These are phyloP conservation scores for Ostrea denselamellosa DNA, from an alignment of 1,140 invertebrate species.

Conservation along the genomic window DNA sequence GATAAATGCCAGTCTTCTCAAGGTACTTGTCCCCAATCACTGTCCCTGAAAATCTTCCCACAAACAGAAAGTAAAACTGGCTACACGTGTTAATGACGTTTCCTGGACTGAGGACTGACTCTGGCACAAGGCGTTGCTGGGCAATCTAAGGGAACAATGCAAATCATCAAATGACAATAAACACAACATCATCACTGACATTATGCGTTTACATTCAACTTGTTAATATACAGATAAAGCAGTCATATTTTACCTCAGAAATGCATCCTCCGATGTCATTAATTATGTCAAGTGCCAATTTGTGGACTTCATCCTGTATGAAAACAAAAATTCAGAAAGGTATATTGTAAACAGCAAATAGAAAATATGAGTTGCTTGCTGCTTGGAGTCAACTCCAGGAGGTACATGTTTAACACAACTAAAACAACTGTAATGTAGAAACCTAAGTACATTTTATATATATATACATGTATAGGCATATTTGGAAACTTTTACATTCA, in stretches of 20 bases:
- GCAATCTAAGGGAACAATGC: conserved; percentile 82
- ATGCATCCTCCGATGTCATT: conserved; percentile 89
- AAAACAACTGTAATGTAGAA: too few relatives aligned
- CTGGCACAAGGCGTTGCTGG: conserved; percentile 87
- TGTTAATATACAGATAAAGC: too few relatives aligned
- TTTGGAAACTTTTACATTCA: too few relatives aligned
- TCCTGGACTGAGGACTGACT: conserved; percentile 92
- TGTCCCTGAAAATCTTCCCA: conserved; percentile 91
- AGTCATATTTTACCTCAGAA: conserved; percentile 69
- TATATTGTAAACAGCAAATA: too few relatives aligned
- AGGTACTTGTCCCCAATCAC: conserved; percentile 85
- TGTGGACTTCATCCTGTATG: conserved; percentile 80
- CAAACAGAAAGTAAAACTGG: conserved; percentile 95
- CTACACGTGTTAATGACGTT: conserved; percentile 92
- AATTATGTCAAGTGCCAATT: conserved; percentile 88
- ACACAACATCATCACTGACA: background rate
- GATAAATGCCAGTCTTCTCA: conserved; percentile 88
- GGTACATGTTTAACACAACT: too few relatives aligned
- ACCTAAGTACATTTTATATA: too few relatives aligned
- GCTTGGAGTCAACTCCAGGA: too few relatives aligned
- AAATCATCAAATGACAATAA: background rate
- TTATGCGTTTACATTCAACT: background rate
- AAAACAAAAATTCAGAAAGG: conserved; percentile 24
- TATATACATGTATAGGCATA: too few relatives aligned
- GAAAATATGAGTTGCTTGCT: too few relatives aligned